Evolutionary conservation across 2,113 vertebrate genomes (phyloP), one percentile per base, ranked within the genome.

Genomic region (Pelecanoides urinatrix): DNA sequence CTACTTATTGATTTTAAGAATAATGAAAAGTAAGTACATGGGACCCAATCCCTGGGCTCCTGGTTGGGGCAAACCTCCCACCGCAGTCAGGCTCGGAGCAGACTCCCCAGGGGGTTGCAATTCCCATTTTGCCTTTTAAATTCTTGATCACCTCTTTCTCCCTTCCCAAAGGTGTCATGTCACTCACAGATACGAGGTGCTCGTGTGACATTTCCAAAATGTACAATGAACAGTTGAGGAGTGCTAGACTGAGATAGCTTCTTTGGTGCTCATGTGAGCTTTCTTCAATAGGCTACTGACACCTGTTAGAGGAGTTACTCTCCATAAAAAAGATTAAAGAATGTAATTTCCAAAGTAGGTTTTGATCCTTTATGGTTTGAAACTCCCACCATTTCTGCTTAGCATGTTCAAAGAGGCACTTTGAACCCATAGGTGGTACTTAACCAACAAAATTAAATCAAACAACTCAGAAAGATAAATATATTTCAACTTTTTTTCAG

Each of bases 1-100:
- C 95, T 95, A 93, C 80, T 97, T 97, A 97, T 96, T 96, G 97
- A 97, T 97, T 97, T 95, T 94, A 97, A 97, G 86, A 94, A 92
- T 97, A 97, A 97, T 97, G 96, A 97, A 89, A 97, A 96, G 92
- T 97, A 96, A 94, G 82, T 94, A 94, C 36, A 36, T 29, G 70
- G 94, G 95, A 90, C 89, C 73, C 86, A 80, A 44, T 89, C 86
- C 73, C 86, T 0, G 1, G 71, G 16, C 26, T 93, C 52, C 50
- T n/a, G 34, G 13, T 55, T 49, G 42, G 36, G 62, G 30, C 53
- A 83, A 94, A 50, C 70, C 62, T 95, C 84, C 65, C 40, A 38
- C 53, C 20, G 2, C 62, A 87, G 49, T 6, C 34, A 26, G 44
- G 27, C 32, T 78, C 56, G 21, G 59, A 88, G 10, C 17, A 49